Conservation (phyloP, 2,113 vertebrate species). For the Atrichornis clamosus region DNA sequence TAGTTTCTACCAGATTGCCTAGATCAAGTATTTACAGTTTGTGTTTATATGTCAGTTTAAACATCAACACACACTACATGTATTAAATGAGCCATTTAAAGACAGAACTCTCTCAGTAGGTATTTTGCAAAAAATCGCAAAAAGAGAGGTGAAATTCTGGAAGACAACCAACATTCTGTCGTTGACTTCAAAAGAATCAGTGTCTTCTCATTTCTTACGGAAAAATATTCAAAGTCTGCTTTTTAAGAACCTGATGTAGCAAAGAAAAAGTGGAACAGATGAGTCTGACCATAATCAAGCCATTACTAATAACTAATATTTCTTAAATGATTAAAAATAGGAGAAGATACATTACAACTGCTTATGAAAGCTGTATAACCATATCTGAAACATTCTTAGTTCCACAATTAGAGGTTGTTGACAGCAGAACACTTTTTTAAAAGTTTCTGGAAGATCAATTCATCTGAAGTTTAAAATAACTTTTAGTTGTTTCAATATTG, state of each 20-base stretch:
- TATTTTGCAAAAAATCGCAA: background rate
- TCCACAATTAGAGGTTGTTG: background rate
- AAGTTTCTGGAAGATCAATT: background rate
- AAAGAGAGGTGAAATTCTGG: background rate
- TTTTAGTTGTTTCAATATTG: background rate
- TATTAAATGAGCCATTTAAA: background rate
- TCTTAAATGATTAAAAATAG: background rate
- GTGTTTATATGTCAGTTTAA: background rate
- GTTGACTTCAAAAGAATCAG: background rate
- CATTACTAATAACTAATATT: background rate
- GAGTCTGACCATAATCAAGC: background rate
- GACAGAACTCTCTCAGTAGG: background rate
- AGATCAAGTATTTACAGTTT: background rate
- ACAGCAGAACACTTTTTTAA: background rate
- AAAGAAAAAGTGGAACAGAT: background rate
- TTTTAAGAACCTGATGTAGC: background rate
- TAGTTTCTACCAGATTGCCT: background rate
- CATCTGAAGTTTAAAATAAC: background rate
- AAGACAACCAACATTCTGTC: background rate
- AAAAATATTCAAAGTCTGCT: background rate
- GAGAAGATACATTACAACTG: background rate
- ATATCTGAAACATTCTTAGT: background rate
- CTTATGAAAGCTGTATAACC: background rate
- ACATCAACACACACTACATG: background rate
- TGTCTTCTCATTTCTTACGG: background rate